phyloP scores from a whole-genome alignment of 2,888 invertebrate genomes.

The Chydorus sphaericus region DNA sequence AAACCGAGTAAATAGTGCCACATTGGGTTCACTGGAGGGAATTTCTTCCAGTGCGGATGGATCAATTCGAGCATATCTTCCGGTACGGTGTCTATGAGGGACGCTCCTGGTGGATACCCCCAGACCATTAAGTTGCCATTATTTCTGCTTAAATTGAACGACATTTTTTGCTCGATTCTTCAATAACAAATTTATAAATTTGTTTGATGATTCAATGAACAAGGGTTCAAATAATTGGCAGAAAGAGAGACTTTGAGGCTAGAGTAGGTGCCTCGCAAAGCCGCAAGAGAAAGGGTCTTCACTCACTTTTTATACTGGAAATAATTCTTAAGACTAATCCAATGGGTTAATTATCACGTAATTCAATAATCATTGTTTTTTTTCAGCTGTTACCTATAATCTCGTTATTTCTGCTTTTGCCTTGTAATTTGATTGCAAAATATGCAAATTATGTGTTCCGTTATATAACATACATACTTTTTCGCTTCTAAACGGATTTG shows the following conservation, averaged over 20 bases:
- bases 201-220: not conserved
- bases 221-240: not conserved
- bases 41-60: conserved; percentile 23
- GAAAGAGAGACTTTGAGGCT: not conserved
- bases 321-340: too few relatives aligned
- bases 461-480: too few relatives aligned
- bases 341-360: too few relatives aligned
- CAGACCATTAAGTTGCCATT: too few relatives aligned
- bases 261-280: not conserved
- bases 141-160: not conserved
- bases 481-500: too few relatives aligned
- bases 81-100: conserved; percentile 18
- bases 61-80: conserved; percentile 22
- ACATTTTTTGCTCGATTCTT: not conserved
- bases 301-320: too few relatives aligned
- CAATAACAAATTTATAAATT: not conserved
- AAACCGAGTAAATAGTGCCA: conserved; percentile 18
- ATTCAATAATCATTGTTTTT: too few relatives aligned
- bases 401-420: too few relatives aligned
- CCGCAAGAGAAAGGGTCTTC: too few relatives aligned
- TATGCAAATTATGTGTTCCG: too few relatives aligned
- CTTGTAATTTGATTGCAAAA: too few relatives aligned
- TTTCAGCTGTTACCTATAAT: too few relatives aligned
- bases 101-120: conserved; percentile 8
- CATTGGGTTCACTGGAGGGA: conserved; percentile 23